phyloP scores from a whole-genome alignment of 2,797 vertebrate species.

The Chromis chromis region DNA sequence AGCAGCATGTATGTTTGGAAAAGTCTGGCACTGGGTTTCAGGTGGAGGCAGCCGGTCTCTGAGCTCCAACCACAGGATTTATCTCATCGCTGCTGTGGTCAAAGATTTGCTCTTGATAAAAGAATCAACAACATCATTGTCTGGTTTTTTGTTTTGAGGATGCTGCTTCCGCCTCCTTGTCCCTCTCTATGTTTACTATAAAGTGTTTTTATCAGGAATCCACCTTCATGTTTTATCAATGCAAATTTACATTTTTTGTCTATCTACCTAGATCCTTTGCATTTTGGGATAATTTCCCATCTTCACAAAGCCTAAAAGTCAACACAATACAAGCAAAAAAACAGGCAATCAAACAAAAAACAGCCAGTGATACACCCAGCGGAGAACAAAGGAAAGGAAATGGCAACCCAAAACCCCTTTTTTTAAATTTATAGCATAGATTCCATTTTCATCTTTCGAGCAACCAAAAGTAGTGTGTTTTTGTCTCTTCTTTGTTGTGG shows the following conservation, averaged over 20 bases:
- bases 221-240: not conserved
- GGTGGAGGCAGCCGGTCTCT: constrained; percentile 50
- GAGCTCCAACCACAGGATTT: constrained; percentile 32
- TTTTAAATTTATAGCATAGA: constrained; percentile 4
- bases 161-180: not conserved
- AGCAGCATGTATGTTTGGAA: constrained; percentile 58
- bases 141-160: constrained; percentile 25
- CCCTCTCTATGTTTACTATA: not conserved
- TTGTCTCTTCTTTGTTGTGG: constrained; percentile 49
- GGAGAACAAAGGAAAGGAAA: constrained; percentile 63
- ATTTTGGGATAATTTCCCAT: constrained; percentile 15
- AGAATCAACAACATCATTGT: constrained; percentile 33
- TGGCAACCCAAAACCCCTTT: constrained; percentile 26
- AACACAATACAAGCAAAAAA: constrained; percentile 9
- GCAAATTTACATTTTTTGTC: not conserved
- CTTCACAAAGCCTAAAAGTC: constrained; percentile 16
- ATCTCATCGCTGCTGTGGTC: constrained; percentile 28
- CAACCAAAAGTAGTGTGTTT: not conserved
- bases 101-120: constrained; percentile 47
- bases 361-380: constrained; percentile 15
- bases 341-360: not conserved
- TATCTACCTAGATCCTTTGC: not conserved
- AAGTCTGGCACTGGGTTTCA: constrained; percentile 54
- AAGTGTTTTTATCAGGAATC: constrained; percentile 2
- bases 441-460: constrained; percentile 47